phyloP scores from a whole-genome alignment of 23 tunicate genomes.

The Diplosoma virens region DNA sequence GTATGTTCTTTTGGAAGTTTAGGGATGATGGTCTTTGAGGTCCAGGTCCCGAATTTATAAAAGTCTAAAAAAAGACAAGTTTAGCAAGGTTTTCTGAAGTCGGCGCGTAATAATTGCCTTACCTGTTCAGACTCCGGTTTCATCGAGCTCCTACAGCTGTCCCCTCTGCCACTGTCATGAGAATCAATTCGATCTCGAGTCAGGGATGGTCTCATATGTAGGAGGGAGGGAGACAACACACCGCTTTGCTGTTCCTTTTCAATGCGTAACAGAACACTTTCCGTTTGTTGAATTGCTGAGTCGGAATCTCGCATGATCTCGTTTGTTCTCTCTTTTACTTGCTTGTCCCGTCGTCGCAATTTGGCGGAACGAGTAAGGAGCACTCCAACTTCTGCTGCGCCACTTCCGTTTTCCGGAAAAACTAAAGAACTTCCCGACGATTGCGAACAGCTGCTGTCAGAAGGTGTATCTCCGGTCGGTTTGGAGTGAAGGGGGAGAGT shows the following conservation, averaged over 20 bases:
- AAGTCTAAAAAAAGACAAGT: too few species aligned
- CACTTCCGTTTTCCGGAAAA: constrained; percentile 20
- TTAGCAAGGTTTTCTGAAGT: too few species aligned
- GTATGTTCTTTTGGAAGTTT: constrained; percentile 20
- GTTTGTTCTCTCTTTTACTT: constrained; percentile 26
- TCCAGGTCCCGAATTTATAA: neutral
- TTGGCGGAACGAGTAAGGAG: constrained; percentile 52
- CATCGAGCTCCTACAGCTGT: constrained; percentile 75
- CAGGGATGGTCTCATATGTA: neutral
- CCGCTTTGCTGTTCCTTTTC: neutral
- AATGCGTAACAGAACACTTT: constrained; percentile 17
- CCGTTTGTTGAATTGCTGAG: constrained; percentile 24
- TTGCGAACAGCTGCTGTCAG: neutral
- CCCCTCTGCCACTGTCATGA: constrained; percentile 89
- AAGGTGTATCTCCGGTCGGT: neutral
- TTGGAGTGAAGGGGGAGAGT: constrained; percentile 3
- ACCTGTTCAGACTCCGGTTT: constrained; percentile 65
- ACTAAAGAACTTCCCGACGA: constrained; percentile 15
- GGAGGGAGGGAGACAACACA: neutral
- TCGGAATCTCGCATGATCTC: constrained; percentile 67
- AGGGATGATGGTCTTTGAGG: constrained; percentile 48
- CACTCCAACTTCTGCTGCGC: constrained; percentile 56
- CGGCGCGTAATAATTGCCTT: too few species aligned
- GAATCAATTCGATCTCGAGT: constrained; percentile 60
- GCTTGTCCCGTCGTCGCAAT: constrained; percentile 42